A percentile compares a stretch with the other conserved stretches of the same genome.
These are phyloP conservation scores for Hypsopygia costalis DNA, from an alignment of 2,888 invertebrate species.

Conservation along the genomic window DNA sequence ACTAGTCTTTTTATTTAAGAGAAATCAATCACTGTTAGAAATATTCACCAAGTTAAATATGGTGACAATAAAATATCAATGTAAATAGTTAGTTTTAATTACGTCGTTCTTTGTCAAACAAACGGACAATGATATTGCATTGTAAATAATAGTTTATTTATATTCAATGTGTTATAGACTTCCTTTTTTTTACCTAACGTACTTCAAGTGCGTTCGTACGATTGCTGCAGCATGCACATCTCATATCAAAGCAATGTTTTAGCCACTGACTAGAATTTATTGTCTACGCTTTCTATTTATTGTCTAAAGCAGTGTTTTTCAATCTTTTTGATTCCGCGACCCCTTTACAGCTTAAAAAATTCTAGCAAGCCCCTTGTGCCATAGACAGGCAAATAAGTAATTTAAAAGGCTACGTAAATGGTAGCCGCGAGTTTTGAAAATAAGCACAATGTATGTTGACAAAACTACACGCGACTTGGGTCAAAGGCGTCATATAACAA, in stretches of 20 bases:
- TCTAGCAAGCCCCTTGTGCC: too few species aligned
- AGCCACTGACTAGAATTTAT: slow-evolving; percentile 31
- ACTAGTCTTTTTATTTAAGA: slow-evolving; percentile 8
- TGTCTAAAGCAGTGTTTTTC: too few species aligned
- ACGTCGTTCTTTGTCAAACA: slow-evolving; percentile 39
- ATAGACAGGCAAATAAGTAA: too few species aligned
- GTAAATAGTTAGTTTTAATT: slow-evolving; percentile 71
- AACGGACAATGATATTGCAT: slow-evolving; percentile 32
- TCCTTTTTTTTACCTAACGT: not conserved
- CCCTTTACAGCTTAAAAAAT: too few species aligned
- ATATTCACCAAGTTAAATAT: slow-evolving; percentile 65
- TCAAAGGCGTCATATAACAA: too few species aligned
- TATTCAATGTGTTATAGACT: slow-evolving; percentile 29
- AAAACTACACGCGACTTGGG: too few species aligned
- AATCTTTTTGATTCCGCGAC: too few species aligned
- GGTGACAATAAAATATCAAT: slow-evolving; percentile 78
- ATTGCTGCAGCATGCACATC: slow-evolving; percentile 31
- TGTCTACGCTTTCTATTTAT: not conserved
- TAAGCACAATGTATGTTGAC: too few species aligned
- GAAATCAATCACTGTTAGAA: slow-evolving; percentile 27
- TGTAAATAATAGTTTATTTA: slow-evolving; percentile 59
- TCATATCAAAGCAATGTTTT: slow-evolving; percentile 58
- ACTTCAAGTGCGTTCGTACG: slow-evolving; percentile 23
- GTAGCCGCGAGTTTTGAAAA: too few species aligned
- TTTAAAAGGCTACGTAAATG: too few species aligned